Evolutionary conservation across 2,888 invertebrate species (phyloP).

Genomic region (Lithosia quadra): DNA sequence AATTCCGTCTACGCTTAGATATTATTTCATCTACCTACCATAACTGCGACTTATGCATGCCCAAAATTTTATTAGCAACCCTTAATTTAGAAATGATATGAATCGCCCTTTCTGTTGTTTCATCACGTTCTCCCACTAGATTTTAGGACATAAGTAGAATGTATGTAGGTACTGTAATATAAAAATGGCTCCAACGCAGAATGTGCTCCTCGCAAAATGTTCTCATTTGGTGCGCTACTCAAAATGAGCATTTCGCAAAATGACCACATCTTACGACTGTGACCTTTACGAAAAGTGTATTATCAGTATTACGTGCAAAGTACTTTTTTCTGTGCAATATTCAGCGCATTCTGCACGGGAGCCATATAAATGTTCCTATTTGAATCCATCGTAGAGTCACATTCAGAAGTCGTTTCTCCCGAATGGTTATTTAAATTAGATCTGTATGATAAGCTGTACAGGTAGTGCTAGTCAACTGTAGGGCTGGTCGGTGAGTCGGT

Average conservation of each 20-base stretch:
- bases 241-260: background rate
- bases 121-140: conserved; percentile 50
- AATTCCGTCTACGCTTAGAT: conserved; percentile 29
- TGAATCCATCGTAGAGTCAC: conserved; percentile 22
- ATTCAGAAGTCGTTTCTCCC: conserved; percentile 1
- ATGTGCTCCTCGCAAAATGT: background rate
- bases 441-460: conserved; percentile 39
- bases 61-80: conserved; percentile 20
- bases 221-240: background rate
- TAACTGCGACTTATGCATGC: conserved; percentile 29
- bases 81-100: conserved; percentile 21
- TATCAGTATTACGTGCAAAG: no score
- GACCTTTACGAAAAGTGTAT: background rate
- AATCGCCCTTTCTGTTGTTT: conserved; percentile 37
- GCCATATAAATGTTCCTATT: conserved; percentile 7
- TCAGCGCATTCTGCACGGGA: background rate
- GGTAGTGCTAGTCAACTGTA: conserved; percentile 35
- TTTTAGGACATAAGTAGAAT: conserved; percentile 46
- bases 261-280: background rate
- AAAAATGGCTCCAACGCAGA: background rate
- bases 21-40: conserved; percentile 30
- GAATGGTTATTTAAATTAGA: background rate
- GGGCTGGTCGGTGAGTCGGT: background rate
- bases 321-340: background rate
- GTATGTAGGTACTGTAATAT: conserved; percentile 24